Evolutionary conservation across 2,113 vertebrate species (phyloP), one percentile per base, ranked within the genome.

Genomic region (Calypte anna): DNA sequence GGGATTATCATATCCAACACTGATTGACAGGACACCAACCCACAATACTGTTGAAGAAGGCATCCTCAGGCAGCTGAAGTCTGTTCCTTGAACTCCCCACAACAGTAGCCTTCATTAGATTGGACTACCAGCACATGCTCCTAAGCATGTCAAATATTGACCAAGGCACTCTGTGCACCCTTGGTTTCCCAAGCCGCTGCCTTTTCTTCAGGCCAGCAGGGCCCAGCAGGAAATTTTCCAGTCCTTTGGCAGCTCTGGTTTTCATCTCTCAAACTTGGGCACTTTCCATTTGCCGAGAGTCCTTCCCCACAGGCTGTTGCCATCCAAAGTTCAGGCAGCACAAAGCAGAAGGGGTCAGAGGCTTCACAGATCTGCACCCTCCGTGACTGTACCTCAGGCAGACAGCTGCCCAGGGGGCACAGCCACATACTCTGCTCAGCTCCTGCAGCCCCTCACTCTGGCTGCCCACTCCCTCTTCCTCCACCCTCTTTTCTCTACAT

Each of bases 321-420:
- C 25, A 44, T 44, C 40, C 33, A 17, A 46, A 77, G 27, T n/a
- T 50, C 73, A 87, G 64, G 7, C 31, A 55, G 18, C 0, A 1
- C 22, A 82, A 53, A 75, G 48, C 75, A 55, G 33, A 70, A 57
- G 3, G 2, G 27, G 19, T 48, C 40, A 86, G 62, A 30, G 43
- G 33, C 50, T 59, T 67, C 23, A 23, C 6, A 33, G 48, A 54
- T 44, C n/a, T 64, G 43, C n/a, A 24, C 48, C 3, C 30, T 21
- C 30, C 31, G 40, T 0, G 2, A 28, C 12, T 57, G 19, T 16
- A 7, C 43, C 38, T 36, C 12, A 2, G 7, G 19, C 21, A 24
- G 9, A n/a, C 1, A 2, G 24, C 18, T 16, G 8, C 38, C 14
- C 40, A 58, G 19, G 3, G 5, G 40, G 13, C 48, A 90, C 1